A percentile compares a stretch with the other conserved stretches of the same genome.
These are phyloP conservation scores for Pammene aurita DNA, from an alignment of 2,888 invertebrate species.

Conservation along the genomic window DNA sequence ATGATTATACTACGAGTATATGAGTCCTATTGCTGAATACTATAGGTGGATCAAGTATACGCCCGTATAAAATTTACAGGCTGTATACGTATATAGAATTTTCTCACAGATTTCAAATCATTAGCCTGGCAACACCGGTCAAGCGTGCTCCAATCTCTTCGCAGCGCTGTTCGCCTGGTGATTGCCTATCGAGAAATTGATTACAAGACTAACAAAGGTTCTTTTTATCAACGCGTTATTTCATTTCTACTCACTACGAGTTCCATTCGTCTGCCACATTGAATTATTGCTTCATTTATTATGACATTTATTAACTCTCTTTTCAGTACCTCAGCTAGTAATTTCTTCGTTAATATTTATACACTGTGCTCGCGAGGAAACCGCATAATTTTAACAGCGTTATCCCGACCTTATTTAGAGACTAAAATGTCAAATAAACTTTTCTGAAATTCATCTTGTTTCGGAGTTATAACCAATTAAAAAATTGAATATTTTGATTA, in stretches of 20 bases:
- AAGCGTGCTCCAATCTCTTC: constrained; percentile 32
- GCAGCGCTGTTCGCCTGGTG: constrained; percentile 32
- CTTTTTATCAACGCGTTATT: constrained; percentile 36
- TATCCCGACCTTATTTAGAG: no score
- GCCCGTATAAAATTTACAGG: no score
- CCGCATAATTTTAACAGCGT: no score
- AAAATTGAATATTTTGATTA: no score
- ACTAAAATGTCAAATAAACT: no score
- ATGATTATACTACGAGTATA: no score
- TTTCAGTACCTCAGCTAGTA: constrained; percentile 6
- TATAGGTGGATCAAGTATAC: no score
- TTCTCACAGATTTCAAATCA: background rate
- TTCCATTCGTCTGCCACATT: constrained; percentile 14
- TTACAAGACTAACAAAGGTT: constrained; percentile 39
- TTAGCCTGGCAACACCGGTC: background rate
- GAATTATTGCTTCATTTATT: constrained; percentile 5
- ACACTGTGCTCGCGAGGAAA: no score
- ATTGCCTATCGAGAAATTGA: constrained; percentile 41
- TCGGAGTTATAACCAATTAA: no score
- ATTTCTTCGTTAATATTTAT: background rate
- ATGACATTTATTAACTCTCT: background rate
- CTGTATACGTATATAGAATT: no score
- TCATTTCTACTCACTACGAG: constrained; percentile 30
- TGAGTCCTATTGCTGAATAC: no score
- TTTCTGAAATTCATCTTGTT: no score